A percentile compares a stretch with the other conserved stretches of the same genome.
Evolutionary conservation across 2,113 vertebrate species (phyloP).

Genomic region (Acinonyx jubatus): DNA sequence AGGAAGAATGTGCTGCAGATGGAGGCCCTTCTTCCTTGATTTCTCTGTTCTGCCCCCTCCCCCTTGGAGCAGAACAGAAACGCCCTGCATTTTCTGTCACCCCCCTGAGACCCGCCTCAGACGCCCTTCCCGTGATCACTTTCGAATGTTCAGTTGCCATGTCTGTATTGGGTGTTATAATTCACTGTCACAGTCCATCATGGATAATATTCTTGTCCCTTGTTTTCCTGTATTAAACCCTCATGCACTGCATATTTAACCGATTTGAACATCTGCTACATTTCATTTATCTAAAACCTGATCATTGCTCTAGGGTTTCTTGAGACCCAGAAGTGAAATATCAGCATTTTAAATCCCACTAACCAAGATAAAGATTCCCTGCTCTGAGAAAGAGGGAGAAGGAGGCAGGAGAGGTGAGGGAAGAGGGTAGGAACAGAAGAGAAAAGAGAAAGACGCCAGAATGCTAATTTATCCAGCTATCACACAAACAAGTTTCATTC

Average conservation of each 20-base stretch:
- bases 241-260: not conserved
- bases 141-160: accelerated
- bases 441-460: not conserved
- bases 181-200: not conserved
- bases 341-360: conserved; percentile 5
- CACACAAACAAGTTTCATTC: not conserved
- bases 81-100: accelerated
- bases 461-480: not conserved
- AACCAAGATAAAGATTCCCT: not conserved
- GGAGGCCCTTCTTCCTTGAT: accelerated
- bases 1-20: not conserved
- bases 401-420: not conserved
- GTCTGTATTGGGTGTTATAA: accelerated
- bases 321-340: not conserved
- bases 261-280: not conserved
- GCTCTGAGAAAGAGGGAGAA: not conserved
- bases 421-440: not conserved
- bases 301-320: not conserved
- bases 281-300: not conserved
- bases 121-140: accelerated
- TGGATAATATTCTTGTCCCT: too few relatives aligned
- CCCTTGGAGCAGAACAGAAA: accelerated
- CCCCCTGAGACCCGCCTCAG: not conserved
- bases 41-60: not conserved
- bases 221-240: not conserved